Evolutionary conservation across 1,140 invertebrate species (phyloP).

Genomic region (Octopus sinensis): DNA sequence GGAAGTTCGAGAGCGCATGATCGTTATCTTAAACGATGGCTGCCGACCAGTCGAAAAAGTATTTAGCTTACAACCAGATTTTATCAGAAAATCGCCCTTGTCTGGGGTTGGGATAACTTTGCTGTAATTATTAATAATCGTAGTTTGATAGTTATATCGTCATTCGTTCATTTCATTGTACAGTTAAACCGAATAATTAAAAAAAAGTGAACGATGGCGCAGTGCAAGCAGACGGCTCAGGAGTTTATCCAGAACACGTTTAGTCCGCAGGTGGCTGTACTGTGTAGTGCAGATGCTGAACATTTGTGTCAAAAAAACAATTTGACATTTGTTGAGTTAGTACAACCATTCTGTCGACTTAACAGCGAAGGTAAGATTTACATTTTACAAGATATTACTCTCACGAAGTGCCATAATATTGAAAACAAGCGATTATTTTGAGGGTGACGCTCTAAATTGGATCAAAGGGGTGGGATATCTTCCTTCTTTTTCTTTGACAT

Average conservation of each 20-base stretch:
- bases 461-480: too few species aligned
- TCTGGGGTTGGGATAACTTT: not conserved
- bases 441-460: too few species aligned
- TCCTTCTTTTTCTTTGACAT: too few species aligned
- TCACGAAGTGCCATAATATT: too few species aligned
- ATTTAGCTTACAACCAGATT: not conserved
- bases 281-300: slow-evolving; percentile 78
- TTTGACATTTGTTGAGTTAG: slow-evolving; percentile 80
- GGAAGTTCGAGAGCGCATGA: not conserved
- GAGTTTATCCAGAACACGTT: slow-evolving; percentile 88
- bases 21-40: not conserved
- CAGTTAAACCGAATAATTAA: not conserved
- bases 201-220: slow-evolving; percentile 49
- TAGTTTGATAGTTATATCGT: not conserved
- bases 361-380: slow-evolving; percentile 69
- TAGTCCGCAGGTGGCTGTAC: slow-evolving; percentile 80
- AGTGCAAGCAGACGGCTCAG: slow-evolving; percentile 63
- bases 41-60: not conserved
- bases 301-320: slow-evolving; percentile 84
- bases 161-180: not conserved
- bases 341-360: slow-evolving; percentile 84
- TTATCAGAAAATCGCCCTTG: not conserved
- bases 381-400: too few species aligned
- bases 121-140: not conserved
- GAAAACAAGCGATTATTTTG: too few species aligned